Percentiles rank a stretch among this genome's conserved stretches.
Conservation (phyloP, 1,140 invertebrate species). For the Panagrolaimus sp. region DNA sequence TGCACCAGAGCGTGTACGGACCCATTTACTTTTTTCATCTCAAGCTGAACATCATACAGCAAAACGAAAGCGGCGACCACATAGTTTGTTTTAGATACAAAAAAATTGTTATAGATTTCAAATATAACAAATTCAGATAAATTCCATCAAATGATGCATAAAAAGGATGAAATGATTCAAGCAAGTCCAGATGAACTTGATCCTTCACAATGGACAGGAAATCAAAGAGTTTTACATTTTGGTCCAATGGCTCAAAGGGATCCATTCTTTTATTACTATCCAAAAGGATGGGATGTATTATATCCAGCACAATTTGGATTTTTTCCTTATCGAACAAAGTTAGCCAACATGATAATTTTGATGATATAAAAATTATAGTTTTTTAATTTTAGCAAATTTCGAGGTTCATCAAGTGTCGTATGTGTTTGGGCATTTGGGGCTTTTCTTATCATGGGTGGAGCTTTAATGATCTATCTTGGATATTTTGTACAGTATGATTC, state of each 20-base stretch:
- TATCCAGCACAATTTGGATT: conserved; percentile 58
- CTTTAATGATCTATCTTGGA: conserved; percentile 52
- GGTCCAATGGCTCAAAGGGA: conserved; percentile 58
- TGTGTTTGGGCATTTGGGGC: conserved; percentile 54
- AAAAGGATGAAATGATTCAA: conserved; percentile 58
- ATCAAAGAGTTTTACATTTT: conserved; percentile 56
- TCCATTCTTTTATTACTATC: conserved; percentile 58
- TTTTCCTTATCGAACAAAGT: conserved; percentile 57
- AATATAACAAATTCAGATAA: conserved; percentile 46
- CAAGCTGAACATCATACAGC: conserved; percentile 46
- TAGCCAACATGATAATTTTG: neutral
- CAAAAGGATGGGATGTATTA: conserved; percentile 56
- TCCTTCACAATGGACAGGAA: conserved; percentile 52
- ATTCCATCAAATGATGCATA: conserved; percentile 53
- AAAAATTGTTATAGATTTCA: neutral
- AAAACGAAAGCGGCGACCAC: conserved; percentile 53
- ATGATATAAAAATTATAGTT: conserved; percentile 16
- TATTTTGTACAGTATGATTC: conserved; percentile 48
- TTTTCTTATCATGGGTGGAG: conserved; percentile 52
- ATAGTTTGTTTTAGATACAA: conserved; percentile 41
- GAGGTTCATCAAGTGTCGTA: conserved; percentile 49
- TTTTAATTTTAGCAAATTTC: conserved; percentile 52
- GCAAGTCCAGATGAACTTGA: conserved; percentile 51
- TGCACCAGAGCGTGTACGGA: conserved; percentile 50
- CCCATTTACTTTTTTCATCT: conserved; percentile 54